Percentiles rank a stretch among this genome's conserved stretches.
These are phyloP conservation scores for Eulithis prunata DNA, from an alignment of 2,888 invertebrate species.

Conservation along the genomic window DNA sequence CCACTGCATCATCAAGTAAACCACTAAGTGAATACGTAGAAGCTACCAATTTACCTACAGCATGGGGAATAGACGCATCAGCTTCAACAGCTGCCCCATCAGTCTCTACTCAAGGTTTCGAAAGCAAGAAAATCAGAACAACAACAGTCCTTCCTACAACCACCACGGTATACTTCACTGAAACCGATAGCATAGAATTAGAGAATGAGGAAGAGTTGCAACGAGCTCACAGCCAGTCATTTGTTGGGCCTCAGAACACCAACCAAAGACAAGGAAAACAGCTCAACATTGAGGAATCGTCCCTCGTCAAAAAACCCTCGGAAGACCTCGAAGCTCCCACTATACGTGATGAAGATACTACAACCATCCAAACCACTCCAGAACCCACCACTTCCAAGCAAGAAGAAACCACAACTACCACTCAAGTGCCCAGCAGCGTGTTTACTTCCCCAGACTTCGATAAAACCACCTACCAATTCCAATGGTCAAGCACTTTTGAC, in stretches of 20 bases:
- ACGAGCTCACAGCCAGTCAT: conserved; percentile 88
- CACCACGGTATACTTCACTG: conserved; percentile 68
- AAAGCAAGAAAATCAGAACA: conserved; percentile 71
- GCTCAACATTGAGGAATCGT: conserved; percentile 58
- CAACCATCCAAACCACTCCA: conserved; percentile 61
- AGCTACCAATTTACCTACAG: conserved; percentile 74
- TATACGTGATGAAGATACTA: conserved; percentile 57
- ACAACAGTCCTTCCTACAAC: conserved; percentile 60
- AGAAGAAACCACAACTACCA: conserved; percentile 63
- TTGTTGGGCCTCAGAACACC: conserved; percentile 84
- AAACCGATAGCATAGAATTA: conserved; percentile 72
- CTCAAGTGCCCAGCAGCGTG: conserved; percentile 58
- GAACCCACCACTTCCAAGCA: conserved; percentile 57
- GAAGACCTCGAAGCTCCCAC: conserved; percentile 76
- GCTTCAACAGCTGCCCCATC: conserved; percentile 59
- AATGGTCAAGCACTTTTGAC: conserved; percentile 72
- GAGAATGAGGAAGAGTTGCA: conserved; percentile 87
- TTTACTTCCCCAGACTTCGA: conserved; percentile 74
- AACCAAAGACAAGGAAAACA: conserved; percentile 74
- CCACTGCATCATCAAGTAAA: conserved; percentile 60
- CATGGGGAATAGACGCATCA: conserved; percentile 73
- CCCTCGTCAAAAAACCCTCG: conserved; percentile 64
- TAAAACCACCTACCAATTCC: conserved; percentile 75
- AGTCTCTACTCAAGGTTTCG: conserved; percentile 62
- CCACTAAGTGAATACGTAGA: conserved; percentile 76